Evolutionary conservation across 2,797 vertebrate genomes (phyloP), one percentile per base, ranked within the genome.

Genomic region (Onychomys arenicola): DNA sequence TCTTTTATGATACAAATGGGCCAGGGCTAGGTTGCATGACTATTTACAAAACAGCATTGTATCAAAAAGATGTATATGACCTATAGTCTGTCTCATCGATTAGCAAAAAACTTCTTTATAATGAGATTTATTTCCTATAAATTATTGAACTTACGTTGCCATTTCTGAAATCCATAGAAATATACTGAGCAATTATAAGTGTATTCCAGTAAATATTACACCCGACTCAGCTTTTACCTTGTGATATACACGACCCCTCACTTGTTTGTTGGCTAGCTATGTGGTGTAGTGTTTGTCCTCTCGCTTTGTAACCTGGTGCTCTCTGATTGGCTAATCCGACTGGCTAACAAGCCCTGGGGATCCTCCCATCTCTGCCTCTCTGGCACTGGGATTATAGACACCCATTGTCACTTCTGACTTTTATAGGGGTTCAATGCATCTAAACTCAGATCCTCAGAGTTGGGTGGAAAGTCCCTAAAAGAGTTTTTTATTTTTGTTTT

Each of bases 41-140:
- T 86, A 55, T 93, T 89, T 94, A 84, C 81, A 65, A 57, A 65
- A 46, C 67, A 12, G 13, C 27, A 57, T 23, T 77, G 1, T 32
- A 10, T 82, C 52, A 57, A 6, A 83, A 91, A 40, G 23, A 37
- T 84, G 10, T 75, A 95, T 96, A 76, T 90, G 65, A 92, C 34
- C 8, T 34, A 1, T n/a, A 29, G 93, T 34, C 55, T 6, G 27
- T 89, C 90, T 94, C 34, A n/a, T 32, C 34, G 29, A 93, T 90
- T 94, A 88, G 46, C 27, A 83, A 92, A 96, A 95, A 46, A 4
- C 49, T 57, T 93, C 12, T 89, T 89, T 90, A 4, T 65, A 59
- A 17, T 90, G 82, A 69, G 25, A 93, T 91, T 95, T 82, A 65
- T 90, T 95, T 67, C 61, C 46, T 40, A 61, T 85, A n/a, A 88